Evolutionary conservation across 92 coral and sea anemone species (phyloP), one percentile per base, ranked within the genome.

Genomic region (Isaurus tuberculatus): DNA sequence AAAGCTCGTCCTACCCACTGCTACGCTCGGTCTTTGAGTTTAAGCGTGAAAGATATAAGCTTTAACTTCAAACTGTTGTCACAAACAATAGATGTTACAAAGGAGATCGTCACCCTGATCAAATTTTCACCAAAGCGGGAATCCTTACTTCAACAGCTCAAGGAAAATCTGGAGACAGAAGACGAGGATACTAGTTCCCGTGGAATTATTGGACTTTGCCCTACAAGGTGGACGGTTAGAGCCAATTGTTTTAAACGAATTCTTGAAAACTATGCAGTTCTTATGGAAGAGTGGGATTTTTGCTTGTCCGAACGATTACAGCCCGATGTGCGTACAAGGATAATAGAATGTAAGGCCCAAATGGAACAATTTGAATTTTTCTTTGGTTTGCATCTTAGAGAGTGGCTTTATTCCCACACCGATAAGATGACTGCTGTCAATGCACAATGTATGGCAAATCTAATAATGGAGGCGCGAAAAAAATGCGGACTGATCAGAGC

Each of bases 1-100:
- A 91, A 91, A 81, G 92, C 95, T 49, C 90, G 85, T 72, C 46
- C 92, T 73, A 91, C 89, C 78, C 92, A 88, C 84, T 91, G 95
- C 70, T 90, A 89, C 86, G 95, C 88, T 48, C 90, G 88, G 70
- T 88, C 90, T 26, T 75, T 88, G 79, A 91, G 91, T 82, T 51
- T 88, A 33, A 83, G 88, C 60, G 85, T 91, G 42, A 91, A 88
- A 77, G 92, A 91, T 64, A 64, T 64, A 34, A 64, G 34, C 70
- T 22, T 33, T 64, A 64, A 64, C 70, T 25, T 33, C 26, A 8
- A 26, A 64, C 36, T 64, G 36, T 64, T 64, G 36, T 58, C 36
- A 64, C 70, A 27, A 28, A 64, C 70, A 25, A 64, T 64, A 34
- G 40, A 25, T 25, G 9, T 64, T 64, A 34, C 36, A 26, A 64